Evolutionary conservation across 2,888 invertebrate genomes (phyloP).

Genomic region (Allophyes oxyacanthae): DNA sequence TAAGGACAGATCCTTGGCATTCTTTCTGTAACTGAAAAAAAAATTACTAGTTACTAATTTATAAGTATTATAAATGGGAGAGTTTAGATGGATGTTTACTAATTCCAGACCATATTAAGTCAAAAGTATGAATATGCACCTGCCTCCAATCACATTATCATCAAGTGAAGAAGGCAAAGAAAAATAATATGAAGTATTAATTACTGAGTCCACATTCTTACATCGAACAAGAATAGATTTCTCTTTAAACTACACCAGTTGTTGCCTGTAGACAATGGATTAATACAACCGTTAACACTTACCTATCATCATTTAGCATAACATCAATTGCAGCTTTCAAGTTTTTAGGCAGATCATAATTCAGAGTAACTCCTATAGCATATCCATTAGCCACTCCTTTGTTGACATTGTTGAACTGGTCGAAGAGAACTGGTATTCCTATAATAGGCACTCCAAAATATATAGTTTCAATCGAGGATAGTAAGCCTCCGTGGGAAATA

Average conservation of each 20-base stretch:
- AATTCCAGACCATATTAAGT: too few species aligned
- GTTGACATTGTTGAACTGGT: conserved; percentile 72
- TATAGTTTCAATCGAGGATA: conserved; percentile 69
- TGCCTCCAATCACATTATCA: too few species aligned
- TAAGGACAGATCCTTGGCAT: conserved; percentile 58
- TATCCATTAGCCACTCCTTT: conserved; percentile 68
- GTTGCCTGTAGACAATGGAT: too few species aligned
- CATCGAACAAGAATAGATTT: too few species aligned
- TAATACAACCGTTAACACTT: conserved; percentile 11
- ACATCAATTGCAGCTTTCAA: conserved; percentile 64
- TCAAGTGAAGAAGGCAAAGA: too few species aligned
- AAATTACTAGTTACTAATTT: neutral
- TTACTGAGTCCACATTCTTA: too few species aligned
- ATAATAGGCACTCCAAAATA: conserved; percentile 72
- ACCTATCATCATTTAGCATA: conserved; percentile 55
- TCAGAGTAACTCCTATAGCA: conserved; percentile 62
- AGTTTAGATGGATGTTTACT: too few species aligned
- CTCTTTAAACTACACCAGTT: too few species aligned
- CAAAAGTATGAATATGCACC: too few species aligned
- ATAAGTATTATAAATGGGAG: too few species aligned
- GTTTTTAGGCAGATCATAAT: conserved; percentile 58
- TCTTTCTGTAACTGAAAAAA: conserved; percentile 58
- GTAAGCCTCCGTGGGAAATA: conserved; percentile 70
- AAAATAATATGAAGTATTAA: too few species aligned
- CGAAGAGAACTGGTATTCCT: conserved; percentile 69